Conservation (phyloP, 2,113 vertebrate genomes). For the Oostethus manadensis region DNA sequence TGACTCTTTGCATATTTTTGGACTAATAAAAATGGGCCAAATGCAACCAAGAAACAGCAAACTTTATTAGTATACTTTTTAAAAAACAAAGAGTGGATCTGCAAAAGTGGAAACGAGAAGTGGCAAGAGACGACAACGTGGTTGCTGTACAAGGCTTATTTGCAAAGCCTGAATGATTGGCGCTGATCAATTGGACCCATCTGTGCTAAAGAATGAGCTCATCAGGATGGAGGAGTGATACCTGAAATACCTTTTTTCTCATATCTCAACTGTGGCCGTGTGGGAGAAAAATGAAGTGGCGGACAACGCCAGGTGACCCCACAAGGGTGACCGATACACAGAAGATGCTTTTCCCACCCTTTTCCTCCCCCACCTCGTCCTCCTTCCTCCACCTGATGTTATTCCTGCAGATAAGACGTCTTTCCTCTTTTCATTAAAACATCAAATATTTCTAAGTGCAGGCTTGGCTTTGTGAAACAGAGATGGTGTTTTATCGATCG, state of each 20-base stretch:
- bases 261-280: slow-evolving; percentile 46
- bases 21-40: too few relatives aligned
- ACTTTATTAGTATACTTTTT: too few relatives aligned
- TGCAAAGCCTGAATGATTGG: not conserved
- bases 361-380: not conserved
- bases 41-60: too few relatives aligned
- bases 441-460: slow-evolving; percentile 23
- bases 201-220: slow-evolving; percentile 21
- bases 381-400: slow-evolving; percentile 28
- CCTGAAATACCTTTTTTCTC: slow-evolving; percentile 32
- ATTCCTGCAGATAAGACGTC: slow-evolving; percentile 27
- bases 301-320: too few relatives aligned
- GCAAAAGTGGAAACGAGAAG: too few relatives aligned
- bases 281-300: slow-evolving; percentile 42
- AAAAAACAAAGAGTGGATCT: too few relatives aligned
- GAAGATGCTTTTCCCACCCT: not conserved
- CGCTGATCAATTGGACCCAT: not conserved
- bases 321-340: too few relatives aligned
- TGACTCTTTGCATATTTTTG: too few relatives aligned
- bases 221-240: slow-evolving; percentile 24
- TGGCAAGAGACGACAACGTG: too few relatives aligned
- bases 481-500: slow-evolving; percentile 41
- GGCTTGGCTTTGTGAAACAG: slow-evolving; percentile 32
- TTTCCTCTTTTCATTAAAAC: slow-evolving; percentile 40
- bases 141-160: too few relatives aligned